Evolutionary conservation across 2,797 vertebrate species (phyloP).

Genomic region (Acanthiza pusilla): DNA sequence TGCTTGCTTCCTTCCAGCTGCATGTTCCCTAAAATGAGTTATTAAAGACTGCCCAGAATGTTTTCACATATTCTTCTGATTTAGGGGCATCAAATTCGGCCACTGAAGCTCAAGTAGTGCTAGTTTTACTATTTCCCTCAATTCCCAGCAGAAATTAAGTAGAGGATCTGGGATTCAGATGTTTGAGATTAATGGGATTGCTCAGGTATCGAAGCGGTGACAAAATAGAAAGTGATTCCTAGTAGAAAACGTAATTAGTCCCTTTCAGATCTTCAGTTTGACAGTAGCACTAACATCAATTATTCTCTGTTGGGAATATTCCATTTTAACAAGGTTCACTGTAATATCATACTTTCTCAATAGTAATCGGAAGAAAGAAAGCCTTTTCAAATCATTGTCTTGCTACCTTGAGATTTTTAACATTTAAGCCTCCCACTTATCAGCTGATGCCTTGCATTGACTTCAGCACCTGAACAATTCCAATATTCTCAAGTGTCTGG

Average conservation of each 20-base stretch:
- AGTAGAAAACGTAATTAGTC: constrained; percentile 28
- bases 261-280: constrained; percentile 41
- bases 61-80: not conserved
- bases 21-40: not conserved
- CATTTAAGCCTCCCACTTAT: constrained; percentile 9
- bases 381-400: constrained; percentile 26
- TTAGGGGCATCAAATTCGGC: not conserved
- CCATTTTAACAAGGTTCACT: constrained; percentile 10
- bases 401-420: constrained; percentile 27
- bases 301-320: constrained; percentile 48
- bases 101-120: not conserved
- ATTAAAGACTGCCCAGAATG: not conserved
- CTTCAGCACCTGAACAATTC: constrained; percentile 1
- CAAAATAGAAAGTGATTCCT: constrained; percentile 35
- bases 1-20: not conserved
- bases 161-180: not conserved
- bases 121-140: not conserved
- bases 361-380: constrained; percentile 12
- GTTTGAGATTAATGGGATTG: constrained; percentile 2
- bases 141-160: constrained; percentile 29
- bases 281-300: constrained; percentile 28
- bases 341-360: constrained; percentile 14
- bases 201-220: not conserved
- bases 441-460: constrained; percentile 4
- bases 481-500: not conserved